These are phyloP conservation scores for Budorcas taxicolor DNA, from an alignment of 2,113 vertebrate genomes.

Conservation along the genomic window DNA sequence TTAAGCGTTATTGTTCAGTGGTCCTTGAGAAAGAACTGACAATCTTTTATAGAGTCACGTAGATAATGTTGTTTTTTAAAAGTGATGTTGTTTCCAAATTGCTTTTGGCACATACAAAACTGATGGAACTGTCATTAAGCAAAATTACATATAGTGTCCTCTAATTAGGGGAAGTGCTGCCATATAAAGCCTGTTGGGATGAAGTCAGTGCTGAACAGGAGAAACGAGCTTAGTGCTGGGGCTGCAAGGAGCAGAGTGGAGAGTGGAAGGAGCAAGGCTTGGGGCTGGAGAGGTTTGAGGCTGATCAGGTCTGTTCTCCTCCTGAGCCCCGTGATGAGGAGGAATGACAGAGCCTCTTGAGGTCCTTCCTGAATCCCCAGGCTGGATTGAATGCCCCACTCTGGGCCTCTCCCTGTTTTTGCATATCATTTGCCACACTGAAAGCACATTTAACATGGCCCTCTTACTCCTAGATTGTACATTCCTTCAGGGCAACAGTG, in stretches of 20 bases:
- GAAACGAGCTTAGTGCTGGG: background rate
- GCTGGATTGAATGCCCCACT: background rate
- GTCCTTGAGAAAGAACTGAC: background rate
- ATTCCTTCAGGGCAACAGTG: background rate
- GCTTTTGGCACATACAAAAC: background rate
- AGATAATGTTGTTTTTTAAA: background rate
- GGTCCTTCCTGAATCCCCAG: background rate
- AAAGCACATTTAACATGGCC: background rate
- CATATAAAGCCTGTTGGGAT: background rate
- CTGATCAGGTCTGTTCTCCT: background rate
- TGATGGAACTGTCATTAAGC: background rate
- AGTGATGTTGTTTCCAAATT: background rate
- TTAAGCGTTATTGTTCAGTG: background rate
- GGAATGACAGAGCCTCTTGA: background rate
- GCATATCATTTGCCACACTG: background rate
- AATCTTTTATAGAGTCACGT: background rate
- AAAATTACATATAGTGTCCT: background rate
- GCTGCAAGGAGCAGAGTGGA: background rate
- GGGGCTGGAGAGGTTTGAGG: background rate
- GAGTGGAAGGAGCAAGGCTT: background rate
- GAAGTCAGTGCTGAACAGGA: background rate
- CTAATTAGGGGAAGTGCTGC: background rate
- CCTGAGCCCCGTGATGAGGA: background rate
- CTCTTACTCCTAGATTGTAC: background rate
- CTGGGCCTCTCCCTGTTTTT: background rate